Base-by-base conservation (phyloP, 1,140 invertebrate genomes). In the Trachymyrmex cornetzi region DNA sequence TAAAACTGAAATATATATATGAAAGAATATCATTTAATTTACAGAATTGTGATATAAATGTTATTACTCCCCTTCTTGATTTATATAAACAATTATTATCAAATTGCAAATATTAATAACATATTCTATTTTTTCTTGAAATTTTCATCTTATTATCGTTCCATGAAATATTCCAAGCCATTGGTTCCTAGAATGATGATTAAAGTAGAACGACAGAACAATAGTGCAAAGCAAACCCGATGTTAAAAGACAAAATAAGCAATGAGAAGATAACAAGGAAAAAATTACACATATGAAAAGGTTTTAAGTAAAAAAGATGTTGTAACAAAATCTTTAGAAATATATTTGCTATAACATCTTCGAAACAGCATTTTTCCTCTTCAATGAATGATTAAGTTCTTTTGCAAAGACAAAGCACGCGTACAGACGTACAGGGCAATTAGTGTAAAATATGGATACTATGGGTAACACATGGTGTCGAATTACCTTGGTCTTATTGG, bases 401-500 rank as follows among this genome's bases (percentile, higher is more conserved):
- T 19, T 59, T 9, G 4, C 11, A 53, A 48, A 50, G 71, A 89
- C 85, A 84, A 84, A 86, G 77, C 63, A 88, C 75, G 72, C 59
- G 44, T 27, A 34, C 27, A 34, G 44, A 50, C 14, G 19, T 79
- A 27, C 14, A 69, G 55, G 57, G 81, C 82, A 22, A 91, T 71
- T 69, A 72, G 71, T 69, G 1, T 38, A 0, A 38, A 38, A 9
- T 38, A 85, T 69, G 61, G 75, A 19, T 66, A 44, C 9, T 11
- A 44, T 11, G 38, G 38, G 38, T 44, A 30, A 27, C 81, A 88
- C 71, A 24, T 24, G 67, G 74, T 91, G 44, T 91, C 85, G 84
- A 86, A 72, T 91, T 90, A 89, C 85, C 50, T 50, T 57, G 24
- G 59, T 69, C 16, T 55, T 74, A 77, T 63, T 61, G 77, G 74